Conservation (phyloP, 1,140 invertebrate species). For the Drosophila sucinea region DNA sequence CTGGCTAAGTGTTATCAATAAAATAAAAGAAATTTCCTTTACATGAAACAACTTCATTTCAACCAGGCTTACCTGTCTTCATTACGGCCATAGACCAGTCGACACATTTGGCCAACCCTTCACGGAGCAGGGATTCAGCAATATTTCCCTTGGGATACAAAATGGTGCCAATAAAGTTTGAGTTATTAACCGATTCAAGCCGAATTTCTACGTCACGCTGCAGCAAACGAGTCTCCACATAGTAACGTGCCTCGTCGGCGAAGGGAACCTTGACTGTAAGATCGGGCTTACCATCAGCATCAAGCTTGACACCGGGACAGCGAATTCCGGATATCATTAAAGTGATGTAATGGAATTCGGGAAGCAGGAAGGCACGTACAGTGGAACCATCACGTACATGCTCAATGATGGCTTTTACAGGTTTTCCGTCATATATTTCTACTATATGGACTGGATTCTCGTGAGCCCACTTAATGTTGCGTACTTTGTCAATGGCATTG, state of each 20-base stretch:
- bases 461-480: slow-evolving; percentile 93
- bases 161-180: slow-evolving; percentile 97
- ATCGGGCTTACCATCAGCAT: slow-evolving; percentile 87
- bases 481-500: slow-evolving; percentile 87
- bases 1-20: no score
- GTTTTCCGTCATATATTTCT: slow-evolving; percentile 91
- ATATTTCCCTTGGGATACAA: slow-evolving; percentile 97
- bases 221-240: slow-evolving; percentile 94
- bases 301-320: slow-evolving; percentile 90
- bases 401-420: slow-evolving; percentile 94
- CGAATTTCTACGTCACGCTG: slow-evolving; percentile 97
- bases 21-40: no score
- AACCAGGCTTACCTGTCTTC: slow-evolving; percentile 85
- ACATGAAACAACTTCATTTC: background rate
- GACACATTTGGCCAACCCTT: slow-evolving; percentile 98
- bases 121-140: slow-evolving; percentile 93
- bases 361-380: slow-evolving; percentile 93
- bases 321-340: slow-evolving; percentile 97
- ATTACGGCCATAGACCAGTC: slow-evolving; percentile 98
- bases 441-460: slow-evolving; percentile 93
- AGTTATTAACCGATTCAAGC: slow-evolving; percentile 95
- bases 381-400: slow-evolving; percentile 98
- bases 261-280: slow-evolving; percentile 83
- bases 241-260: slow-evolving; percentile 88
- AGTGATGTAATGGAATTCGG: slow-evolving; percentile 91